Conservation (phyloP, 1,140 invertebrate species). For the Sweltsa coloradensis region DNA sequence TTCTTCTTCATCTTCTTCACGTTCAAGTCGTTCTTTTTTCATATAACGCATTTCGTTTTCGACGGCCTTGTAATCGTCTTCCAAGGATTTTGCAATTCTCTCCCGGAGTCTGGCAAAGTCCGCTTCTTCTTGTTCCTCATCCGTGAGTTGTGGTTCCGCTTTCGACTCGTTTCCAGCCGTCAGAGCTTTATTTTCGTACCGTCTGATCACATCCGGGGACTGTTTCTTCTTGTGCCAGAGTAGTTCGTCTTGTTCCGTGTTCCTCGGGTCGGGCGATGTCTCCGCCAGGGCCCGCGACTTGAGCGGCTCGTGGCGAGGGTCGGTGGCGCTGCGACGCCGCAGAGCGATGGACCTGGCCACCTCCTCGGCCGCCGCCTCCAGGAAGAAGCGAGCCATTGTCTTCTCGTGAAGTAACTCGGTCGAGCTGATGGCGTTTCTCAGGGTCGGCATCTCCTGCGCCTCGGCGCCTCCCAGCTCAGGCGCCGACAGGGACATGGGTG, state of each 20-base stretch:
- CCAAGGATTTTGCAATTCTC: constrained; percentile 7
- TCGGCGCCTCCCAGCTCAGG: constrained; percentile 49
- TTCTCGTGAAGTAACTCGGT: constrained; percentile 66
- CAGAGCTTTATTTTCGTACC: constrained; percentile 12
- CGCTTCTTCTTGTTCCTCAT: not conserved
- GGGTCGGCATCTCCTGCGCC: constrained; percentile 27
- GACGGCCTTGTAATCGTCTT: too few species aligned
- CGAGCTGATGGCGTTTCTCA: constrained; percentile 63
- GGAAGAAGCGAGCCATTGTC: constrained; percentile 64
- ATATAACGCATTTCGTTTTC: not conserved
- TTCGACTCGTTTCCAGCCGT: constrained; percentile 25
- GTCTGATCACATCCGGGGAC: not conserved
- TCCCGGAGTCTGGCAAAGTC: not conserved
- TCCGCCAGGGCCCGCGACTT: constrained; percentile 23
- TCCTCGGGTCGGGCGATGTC: constrained; percentile 22
- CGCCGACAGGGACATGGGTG: constrained; percentile 64
- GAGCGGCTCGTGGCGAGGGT: constrained; percentile 17
- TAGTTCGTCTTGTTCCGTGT: constrained; percentile 21
- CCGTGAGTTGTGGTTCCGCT: not conserved
- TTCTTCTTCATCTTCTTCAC: constrained; percentile 8
- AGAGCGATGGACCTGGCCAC: constrained; percentile 38
- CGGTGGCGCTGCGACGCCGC: constrained; percentile 22
- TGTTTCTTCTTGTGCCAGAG: constrained; percentile 13
- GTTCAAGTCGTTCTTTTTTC: constrained; percentile 1
- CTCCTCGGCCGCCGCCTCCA: constrained; percentile 58